These are phyloP conservation scores for Epistrophe grossulariae DNA, from an alignment of 2,888 invertebrate genomes.

Conservation along the genomic window DNA sequence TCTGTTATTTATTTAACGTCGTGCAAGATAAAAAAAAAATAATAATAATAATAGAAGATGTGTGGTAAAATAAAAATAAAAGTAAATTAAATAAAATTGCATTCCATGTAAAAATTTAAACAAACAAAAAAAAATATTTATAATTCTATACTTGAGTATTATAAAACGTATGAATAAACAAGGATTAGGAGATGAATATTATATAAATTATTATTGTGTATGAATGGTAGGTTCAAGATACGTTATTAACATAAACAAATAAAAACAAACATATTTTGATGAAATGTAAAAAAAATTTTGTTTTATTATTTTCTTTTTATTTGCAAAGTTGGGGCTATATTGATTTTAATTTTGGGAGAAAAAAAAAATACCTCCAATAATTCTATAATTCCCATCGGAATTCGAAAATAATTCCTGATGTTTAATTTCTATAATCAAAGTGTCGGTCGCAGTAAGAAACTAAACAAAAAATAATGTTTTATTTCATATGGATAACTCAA, in stretches of 20 bases:
- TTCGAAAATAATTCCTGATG: too few relatives aligned
- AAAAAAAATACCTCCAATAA: too few relatives aligned
- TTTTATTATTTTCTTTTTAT: constrained; percentile 38
- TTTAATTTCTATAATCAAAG: too few relatives aligned
- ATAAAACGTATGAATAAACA: constrained; percentile 62
- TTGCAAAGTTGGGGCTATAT: too few relatives aligned
- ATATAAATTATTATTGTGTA: constrained; percentile 76
- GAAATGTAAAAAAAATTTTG: constrained; percentile 75
- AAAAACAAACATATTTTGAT: constrained; percentile 78
- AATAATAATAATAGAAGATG: constrained; percentile 48
- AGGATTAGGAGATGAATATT: constrained; percentile 61
- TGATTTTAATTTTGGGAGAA: too few relatives aligned
- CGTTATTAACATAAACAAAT: constrained; percentile 77
- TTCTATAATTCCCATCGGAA: too few relatives aligned
- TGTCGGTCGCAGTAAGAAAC: too few relatives aligned
- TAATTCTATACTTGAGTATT: constrained; percentile 67
- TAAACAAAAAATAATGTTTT: too few relatives aligned
- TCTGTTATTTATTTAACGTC: constrained; percentile 44
- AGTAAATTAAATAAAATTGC: constrained; percentile 77
- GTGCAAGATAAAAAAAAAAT: constrained; percentile 10
- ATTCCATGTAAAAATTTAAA: constrained; percentile 83
- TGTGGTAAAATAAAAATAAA: constrained; percentile 74
- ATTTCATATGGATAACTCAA: too few relatives aligned
- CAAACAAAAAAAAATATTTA: constrained; percentile 63
- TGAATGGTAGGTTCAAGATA: constrained; percentile 79